These are phyloP conservation scores for Dolomedes plantarius DNA, from an alignment of 2,888 invertebrate genomes.

Conservation along the genomic window DNA sequence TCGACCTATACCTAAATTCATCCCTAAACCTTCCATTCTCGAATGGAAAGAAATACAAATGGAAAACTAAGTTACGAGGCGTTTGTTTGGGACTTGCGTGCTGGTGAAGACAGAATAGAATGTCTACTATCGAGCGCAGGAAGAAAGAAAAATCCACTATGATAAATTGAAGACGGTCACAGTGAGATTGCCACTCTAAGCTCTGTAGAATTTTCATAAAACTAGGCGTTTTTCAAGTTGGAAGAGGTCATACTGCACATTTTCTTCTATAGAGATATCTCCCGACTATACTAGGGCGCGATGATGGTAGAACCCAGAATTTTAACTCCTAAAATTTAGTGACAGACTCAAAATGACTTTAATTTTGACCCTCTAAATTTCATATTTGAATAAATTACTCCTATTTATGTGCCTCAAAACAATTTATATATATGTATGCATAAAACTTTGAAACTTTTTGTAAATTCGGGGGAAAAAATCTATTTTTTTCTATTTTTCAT, in stretches of 20 bases:
- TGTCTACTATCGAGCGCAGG: conserved; percentile 16
- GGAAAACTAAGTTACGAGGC: conserved; percentile 61
- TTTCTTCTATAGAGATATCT: too few species aligned
- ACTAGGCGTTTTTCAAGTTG: conserved; percentile 32
- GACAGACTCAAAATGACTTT: too few species aligned
- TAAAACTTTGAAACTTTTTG: too few species aligned
- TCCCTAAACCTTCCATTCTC: conserved; percentile 61
- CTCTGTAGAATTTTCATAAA: conserved; percentile 67
- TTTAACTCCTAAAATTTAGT: too few species aligned
- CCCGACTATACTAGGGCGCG: too few species aligned
- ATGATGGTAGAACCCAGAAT: too few species aligned
- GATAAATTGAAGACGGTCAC: conserved; percentile 65
- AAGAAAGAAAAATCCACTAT: conserved; percentile 13
- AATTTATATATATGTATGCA: too few species aligned
- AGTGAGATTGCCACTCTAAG: conserved; percentile 62
- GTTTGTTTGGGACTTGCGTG: conserved; percentile 65
- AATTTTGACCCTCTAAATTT: too few species aligned
- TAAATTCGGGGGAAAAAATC: too few species aligned
- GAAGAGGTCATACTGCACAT: background rate
- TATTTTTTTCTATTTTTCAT: too few species aligned
- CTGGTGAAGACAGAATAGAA: conserved; percentile 50
- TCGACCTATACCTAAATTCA: conserved; percentile 55
- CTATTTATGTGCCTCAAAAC: too few species aligned
- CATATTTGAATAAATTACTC: too few species aligned
- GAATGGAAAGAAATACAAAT: conserved; percentile 47